Percentiles rank a stretch among this genome's conserved stretches.
These are phyloP conservation scores for Hippoglossus stenolepis DNA, from an alignment of 2,113 vertebrate genomes.

Conservation along the genomic window DNA sequence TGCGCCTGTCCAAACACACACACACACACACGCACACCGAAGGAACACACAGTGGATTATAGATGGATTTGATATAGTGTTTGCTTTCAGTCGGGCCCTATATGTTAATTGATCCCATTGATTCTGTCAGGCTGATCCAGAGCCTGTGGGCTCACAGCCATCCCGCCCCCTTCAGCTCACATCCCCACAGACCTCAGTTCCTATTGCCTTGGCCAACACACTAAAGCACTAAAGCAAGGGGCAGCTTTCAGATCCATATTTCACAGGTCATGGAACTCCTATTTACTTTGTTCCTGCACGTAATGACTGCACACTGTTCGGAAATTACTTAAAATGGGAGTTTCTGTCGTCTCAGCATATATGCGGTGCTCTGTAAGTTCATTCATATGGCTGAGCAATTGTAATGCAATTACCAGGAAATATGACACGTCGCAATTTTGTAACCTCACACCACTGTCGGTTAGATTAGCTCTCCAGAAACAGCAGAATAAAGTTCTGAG, in stretches of 20 bases:
- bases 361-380: neutral
- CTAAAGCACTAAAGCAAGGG: conserved; percentile 4
- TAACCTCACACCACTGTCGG: conserved; percentile 4
- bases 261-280: conserved; percentile 50
- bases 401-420: conserved; percentile 42
- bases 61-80: conserved; percentile 68
- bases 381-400: conserved; percentile 26
- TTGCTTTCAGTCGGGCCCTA: conserved; percentile 45
- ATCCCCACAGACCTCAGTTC: conserved; percentile 10
- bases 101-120: conserved; percentile 70
- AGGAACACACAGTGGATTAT: conserved; percentile 54
- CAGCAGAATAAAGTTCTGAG: conserved; percentile 19
- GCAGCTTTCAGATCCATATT: conserved; percentile 43
- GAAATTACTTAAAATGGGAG: conserved; percentile 42
- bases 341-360: conserved; percentile 60
- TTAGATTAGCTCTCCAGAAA: conserved; percentile 26
- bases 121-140: conserved; percentile 67
- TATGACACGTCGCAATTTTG: conserved; percentile 34
- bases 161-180: neutral
- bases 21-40: neutral
- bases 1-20: neutral
- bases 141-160: conserved; percentile 23
- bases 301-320: conserved; percentile 51
- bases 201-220: conserved; percentile 20
- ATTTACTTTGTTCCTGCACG: conserved; percentile 36